Percentiles rank a stretch among this genome's conserved stretches.
Evolutionary conservation across 1,140 invertebrate species (phyloP).

Genomic region (Matsumurasca onukii): DNA sequence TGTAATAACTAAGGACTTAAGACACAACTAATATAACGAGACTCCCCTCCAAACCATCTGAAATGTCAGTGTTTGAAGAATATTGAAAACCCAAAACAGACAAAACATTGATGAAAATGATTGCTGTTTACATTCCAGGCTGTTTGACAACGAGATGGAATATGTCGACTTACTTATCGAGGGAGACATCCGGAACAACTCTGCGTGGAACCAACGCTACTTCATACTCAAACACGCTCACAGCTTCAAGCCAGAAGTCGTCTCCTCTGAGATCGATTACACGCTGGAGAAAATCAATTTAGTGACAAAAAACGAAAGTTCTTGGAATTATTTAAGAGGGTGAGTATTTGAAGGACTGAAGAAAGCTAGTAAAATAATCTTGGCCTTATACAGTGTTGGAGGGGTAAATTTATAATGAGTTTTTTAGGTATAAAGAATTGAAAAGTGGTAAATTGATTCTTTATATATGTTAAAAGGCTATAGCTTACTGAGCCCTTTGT

Average conservation of each 20-base stretch:
- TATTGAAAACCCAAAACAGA: no score
- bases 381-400: not conserved
- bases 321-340: slow-evolving; percentile 97
- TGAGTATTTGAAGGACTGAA: slow-evolving; percentile 49
- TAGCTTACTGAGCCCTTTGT: no score
- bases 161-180: slow-evolving; percentile 78
- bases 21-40: no score
- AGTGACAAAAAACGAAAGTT: slow-evolving; percentile 92
- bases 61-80: no score
- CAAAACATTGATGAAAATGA: no score
- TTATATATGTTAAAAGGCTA: no score
- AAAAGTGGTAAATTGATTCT: no score
- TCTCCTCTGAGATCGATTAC: slow-evolving; percentile 76
- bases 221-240: slow-evolving; percentile 84
- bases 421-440: no score
- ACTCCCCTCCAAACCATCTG: no score
- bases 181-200: slow-evolving; percentile 96
- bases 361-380: not conserved
- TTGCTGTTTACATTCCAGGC: no score
- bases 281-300: slow-evolving; percentile 77
- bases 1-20: no score
- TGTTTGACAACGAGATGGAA: slow-evolving; percentile 83
- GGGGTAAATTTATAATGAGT: no score
- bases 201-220: slow-evolving; percentile 99
- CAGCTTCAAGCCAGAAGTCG: slow-evolving; percentile 71